A percentile compares a stretch with the other conserved stretches of the same genome.
phyloP scores from a whole-genome alignment of 2,888 invertebrate species.

The Lochmaea capreae region DNA sequence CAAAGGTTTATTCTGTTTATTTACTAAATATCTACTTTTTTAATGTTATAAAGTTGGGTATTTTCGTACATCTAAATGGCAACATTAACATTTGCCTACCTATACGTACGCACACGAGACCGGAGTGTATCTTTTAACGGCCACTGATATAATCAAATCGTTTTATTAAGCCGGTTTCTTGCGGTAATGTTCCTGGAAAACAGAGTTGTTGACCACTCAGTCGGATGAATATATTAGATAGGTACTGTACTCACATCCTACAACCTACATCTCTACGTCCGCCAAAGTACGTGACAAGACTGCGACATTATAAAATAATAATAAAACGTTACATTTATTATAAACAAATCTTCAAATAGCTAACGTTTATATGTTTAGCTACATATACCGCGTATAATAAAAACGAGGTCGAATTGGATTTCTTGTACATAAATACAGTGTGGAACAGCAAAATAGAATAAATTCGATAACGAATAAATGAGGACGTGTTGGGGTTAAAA shows the following conservation, averaged over 20 bases:
- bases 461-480: too few species aligned
- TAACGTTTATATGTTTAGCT: too few species aligned
- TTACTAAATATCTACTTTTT: not conserved
- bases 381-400: too few species aligned
- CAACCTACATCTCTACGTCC: not conserved
- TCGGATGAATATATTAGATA: constrained; percentile 38
- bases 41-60: not conserved
- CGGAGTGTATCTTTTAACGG: constrained; percentile 31
- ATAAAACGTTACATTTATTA: constrained; percentile 1
- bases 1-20: not conserved
- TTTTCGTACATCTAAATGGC: constrained; percentile 6
- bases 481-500: too few species aligned
- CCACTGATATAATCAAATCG: constrained; percentile 47
- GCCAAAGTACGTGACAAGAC: constrained; percentile 17
- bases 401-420: too few species aligned
- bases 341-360: not conserved
- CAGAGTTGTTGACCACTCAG: constrained; percentile 35
- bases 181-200: constrained; percentile 41
- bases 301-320: constrained; percentile 9
- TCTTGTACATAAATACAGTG: too few species aligned
- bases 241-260: constrained; percentile 8
- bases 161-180: constrained; percentile 47
- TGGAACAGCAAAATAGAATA: too few species aligned
- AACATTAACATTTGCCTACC: constrained; percentile 4
- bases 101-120: constrained; percentile 23